phyloP scores from a whole-genome alignment of 2,113 vertebrate genomes.

The Benitochromis conjunctus region DNA sequence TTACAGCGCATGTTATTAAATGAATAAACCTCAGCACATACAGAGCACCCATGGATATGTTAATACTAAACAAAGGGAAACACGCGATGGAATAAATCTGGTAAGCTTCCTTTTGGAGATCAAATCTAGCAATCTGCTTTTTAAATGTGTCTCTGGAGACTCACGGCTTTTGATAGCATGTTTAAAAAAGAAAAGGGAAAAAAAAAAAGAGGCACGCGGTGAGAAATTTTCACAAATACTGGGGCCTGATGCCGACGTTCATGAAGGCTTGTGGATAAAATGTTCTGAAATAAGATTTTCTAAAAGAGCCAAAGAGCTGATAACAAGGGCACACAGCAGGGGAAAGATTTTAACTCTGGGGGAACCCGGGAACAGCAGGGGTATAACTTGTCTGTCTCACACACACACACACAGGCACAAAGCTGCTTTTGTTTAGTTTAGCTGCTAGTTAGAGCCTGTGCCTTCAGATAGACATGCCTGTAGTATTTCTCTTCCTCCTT shows the following conservation, averaged over 20 bases:
- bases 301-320: neutral
- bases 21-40: neutral
- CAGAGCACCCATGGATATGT: neutral
- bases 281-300: slow-evolving; percentile 16
- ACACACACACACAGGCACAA: neutral
- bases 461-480: slow-evolving; percentile 14
- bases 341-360: neutral
- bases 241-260: neutral
- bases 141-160: neutral
- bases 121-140: neutral
- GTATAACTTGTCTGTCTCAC: neutral
- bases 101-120: neutral
- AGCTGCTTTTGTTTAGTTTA: slow-evolving; percentile 2
- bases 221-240: neutral
- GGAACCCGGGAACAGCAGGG: neutral
- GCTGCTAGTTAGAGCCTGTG: slow-evolving; percentile 2
- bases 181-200: neutral
- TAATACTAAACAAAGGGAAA: neutral
- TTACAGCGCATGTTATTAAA: neutral
- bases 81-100: neutral
- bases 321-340: slow-evolving; percentile 4
- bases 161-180: neutral
- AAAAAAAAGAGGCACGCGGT: neutral
- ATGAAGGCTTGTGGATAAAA: neutral
- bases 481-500: neutral